Conservation (phyloP, 2,113 vertebrate species). For the Mandrillus leucophaeus region DNA sequence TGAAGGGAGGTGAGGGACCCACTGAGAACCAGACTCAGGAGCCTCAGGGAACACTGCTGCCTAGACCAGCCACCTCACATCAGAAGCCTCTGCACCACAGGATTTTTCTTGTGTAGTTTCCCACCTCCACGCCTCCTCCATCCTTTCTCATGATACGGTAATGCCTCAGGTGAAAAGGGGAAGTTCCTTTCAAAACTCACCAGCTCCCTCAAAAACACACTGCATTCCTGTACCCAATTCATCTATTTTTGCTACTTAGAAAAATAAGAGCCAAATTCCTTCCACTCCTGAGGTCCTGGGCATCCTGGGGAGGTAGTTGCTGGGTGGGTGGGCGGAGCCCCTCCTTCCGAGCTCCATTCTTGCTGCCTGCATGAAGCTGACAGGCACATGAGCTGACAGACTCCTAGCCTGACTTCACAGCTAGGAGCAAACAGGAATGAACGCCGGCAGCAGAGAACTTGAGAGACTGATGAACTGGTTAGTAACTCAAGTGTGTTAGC, state of each 20-base stretch:
- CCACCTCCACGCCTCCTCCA: too few relatives aligned
- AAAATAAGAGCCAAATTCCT: neutral
- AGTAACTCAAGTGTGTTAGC: neutral
- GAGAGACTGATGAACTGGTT: neutral
- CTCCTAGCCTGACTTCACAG: neutral
- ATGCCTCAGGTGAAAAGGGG: rapidly evolving
- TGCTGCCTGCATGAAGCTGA: neutral
- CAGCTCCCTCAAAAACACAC: neutral
- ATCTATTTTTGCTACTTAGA: neutral
- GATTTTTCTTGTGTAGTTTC: neutral
- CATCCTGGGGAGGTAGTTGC: neutral
- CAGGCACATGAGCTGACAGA: neutral
- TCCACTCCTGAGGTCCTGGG: neutral
- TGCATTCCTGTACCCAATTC: too few relatives aligned
- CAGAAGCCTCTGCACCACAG: neutral
- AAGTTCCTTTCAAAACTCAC: neutral
- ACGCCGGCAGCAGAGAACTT: rapidly evolving
- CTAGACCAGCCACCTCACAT: neutral
- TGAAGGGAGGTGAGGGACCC: neutral
- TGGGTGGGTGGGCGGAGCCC: rapidly evolving
- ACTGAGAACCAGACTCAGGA: neutral
- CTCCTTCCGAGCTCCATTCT: rapidly evolving
- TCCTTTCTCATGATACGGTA: rapidly evolving
- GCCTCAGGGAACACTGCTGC: neutral
- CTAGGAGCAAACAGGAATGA: rapidly evolving